Conservation (phyloP, 2,888 invertebrate species). For the Caenorhabditis angaria region DNA sequence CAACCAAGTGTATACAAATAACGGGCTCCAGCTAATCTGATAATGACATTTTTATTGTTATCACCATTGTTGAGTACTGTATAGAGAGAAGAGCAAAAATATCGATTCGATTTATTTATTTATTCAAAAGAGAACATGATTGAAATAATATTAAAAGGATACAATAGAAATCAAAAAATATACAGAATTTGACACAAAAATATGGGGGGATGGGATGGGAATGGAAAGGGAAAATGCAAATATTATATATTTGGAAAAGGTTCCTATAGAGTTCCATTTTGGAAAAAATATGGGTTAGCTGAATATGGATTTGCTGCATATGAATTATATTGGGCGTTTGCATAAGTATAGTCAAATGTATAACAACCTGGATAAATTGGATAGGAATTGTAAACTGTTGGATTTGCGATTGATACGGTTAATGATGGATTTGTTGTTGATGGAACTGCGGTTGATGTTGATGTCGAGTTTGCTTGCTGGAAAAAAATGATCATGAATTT, state of each 20-base stretch:
- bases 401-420: constrained; percentile 16
- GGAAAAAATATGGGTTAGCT: constrained; percentile 31
- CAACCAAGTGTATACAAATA: not conserved
- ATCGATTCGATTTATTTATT: too few species aligned
- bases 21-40: not conserved
- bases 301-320: constrained; percentile 25
- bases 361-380: constrained; percentile 31
- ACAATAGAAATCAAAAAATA: not conserved
- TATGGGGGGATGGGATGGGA: not conserved
- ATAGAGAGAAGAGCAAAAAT: too few species aligned
- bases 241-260: not conserved
- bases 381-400: constrained; percentile 41
- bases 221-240: constrained; percentile 8
- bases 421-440: constrained; percentile 7
- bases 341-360: constrained; percentile 24
- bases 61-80: not conserved
- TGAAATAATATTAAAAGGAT: not conserved
- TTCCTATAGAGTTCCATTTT: constrained; percentile 28
- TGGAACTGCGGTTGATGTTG: constrained; percentile 16
- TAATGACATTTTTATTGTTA: constrained; percentile 1
- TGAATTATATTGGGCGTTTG: constrained; percentile 24
- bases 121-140: not conserved
- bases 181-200: not conserved
- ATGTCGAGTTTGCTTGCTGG: not conserved
- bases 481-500: too few species aligned